Conservation (phyloP, 2,888 invertebrate species). For the Drosophila ustulata region DNA sequence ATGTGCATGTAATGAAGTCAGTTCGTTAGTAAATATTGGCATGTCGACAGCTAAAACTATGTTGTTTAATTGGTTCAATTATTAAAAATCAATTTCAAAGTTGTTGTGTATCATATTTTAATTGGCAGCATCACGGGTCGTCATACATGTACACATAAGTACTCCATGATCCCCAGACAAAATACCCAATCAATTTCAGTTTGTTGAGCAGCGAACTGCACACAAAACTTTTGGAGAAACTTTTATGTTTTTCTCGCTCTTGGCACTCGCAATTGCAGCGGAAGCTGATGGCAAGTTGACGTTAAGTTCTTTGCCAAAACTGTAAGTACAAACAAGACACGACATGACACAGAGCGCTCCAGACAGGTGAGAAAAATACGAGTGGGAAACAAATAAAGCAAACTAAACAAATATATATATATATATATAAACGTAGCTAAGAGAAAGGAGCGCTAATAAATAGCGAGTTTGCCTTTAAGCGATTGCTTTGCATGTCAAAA, state of each 20-base stretch:
- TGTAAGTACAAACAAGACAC: constrained; percentile 17
- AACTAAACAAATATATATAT: not conserved
- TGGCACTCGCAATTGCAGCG: constrained; percentile 24
- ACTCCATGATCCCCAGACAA: constrained; percentile 8
- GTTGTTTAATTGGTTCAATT: constrained; percentile 3
- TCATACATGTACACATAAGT: not conserved
- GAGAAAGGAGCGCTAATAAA: not conserved
- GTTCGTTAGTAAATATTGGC: not conserved
- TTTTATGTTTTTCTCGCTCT: not conserved
- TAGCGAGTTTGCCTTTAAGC: not conserved
- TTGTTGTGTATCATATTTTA: not conserved
- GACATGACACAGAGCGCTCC: constrained; percentile 32
- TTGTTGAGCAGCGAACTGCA: constrained; percentile 4
- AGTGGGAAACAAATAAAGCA: constrained; percentile 2
- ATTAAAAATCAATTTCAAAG: not conserved
- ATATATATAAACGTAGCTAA: not conserved
- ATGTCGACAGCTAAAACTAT: constrained; percentile 2
- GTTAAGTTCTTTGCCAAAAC: constrained; percentile 49
- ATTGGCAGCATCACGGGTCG: not conserved
- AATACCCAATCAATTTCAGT: constrained; percentile 19
- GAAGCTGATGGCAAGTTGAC: constrained; percentile 56
- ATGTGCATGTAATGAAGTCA: constrained; percentile 21
- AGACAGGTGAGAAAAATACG: constrained; percentile 31
- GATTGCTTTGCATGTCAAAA: constrained; percentile 8
- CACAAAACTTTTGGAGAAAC: constrained; percentile 1